These are phyloP conservation scores for Labrus mixtus DNA, from an alignment of 2,113 vertebrate genomes.

Conservation along the genomic window DNA sequence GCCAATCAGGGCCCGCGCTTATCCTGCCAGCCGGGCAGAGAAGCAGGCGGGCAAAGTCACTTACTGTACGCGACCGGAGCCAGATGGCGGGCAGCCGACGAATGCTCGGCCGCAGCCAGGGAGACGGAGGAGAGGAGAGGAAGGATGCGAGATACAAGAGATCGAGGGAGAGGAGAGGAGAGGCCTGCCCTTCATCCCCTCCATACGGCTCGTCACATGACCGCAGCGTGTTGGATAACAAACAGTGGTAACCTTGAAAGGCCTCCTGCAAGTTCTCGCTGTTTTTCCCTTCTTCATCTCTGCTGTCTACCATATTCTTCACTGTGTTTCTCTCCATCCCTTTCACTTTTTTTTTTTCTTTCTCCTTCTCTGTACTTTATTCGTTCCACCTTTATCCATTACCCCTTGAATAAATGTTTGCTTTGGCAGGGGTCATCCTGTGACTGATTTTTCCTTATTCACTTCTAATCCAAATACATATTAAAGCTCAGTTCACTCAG, in stretches of 20 bases:
- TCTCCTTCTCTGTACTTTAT: constrained; percentile 30
- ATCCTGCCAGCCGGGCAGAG: constrained; percentile 58
- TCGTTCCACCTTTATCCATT: constrained; percentile 61
- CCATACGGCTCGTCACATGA: constrained; percentile 55
- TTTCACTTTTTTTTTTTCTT: constrained; percentile 40
- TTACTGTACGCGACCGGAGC: constrained; percentile 67
- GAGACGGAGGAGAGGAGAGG: constrained; percentile 23
- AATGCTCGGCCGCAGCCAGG: constrained; percentile 50
- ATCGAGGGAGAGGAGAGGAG: constrained; percentile 14
- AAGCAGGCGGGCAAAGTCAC: constrained; percentile 71
- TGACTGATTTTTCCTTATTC: constrained; percentile 57
- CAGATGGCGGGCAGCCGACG: constrained; percentile 74
- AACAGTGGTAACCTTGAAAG: constrained; percentile 72
- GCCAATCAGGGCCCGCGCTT: constrained; percentile 54
- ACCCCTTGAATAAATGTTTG: constrained; percentile 68
- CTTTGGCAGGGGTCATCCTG: constrained; percentile 58
- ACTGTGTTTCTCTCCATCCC: constrained; percentile 29
- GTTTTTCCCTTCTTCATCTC: constrained; percentile 35
- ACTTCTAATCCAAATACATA: constrained; percentile 39
- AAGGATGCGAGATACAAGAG: constrained; percentile 20
- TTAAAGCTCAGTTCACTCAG: constrained; percentile 29
- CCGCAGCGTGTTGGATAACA: constrained; percentile 52
- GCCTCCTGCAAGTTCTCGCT: constrained; percentile 40
- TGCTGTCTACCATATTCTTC: constrained; percentile 37
- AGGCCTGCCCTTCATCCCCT: constrained; percentile 58